These are phyloP conservation scores for Catharus fuscescens DNA, from an alignment of 2,113 vertebrate species.

Conservation along the genomic window DNA sequence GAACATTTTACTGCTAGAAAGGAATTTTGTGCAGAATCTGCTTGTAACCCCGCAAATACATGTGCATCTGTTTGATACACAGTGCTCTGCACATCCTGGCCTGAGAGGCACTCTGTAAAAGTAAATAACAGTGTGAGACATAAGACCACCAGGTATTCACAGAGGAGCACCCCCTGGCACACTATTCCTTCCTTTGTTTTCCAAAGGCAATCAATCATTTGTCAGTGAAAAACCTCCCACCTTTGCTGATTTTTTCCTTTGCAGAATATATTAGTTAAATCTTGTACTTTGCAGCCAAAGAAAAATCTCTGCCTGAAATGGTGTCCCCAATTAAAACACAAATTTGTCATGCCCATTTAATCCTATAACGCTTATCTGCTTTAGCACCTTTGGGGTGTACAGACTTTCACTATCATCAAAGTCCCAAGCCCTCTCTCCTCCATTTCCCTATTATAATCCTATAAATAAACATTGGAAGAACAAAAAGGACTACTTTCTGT, in stretches of 20 bases:
- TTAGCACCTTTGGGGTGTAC: conserved; percentile 17
- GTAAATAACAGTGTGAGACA: background rate
- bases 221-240: background rate
- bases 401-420: conserved; percentile 61
- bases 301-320: conserved; percentile 13
- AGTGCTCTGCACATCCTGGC: background rate
- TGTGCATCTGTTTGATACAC: background rate
- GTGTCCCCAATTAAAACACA: background rate
- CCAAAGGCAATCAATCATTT: background rate
- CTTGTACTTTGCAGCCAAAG: background rate
- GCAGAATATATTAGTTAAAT: conserved; percentile 30
- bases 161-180: background rate
- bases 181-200: background rate
- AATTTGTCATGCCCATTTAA: conserved; percentile 43
- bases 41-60: background rate
- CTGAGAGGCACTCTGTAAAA: background rate
- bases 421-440: conserved; percentile 20
- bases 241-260: background rate
- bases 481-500: conserved; percentile 32
- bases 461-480: conserved; percentile 58
- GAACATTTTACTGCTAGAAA: background rate
- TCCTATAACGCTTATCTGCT: conserved; percentile 57
- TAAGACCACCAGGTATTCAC: background rate
- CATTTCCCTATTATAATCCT: conserved; percentile 24
- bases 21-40: background rate